Evolutionary conservation across 2,113 vertebrate species (phyloP).

Genomic region (Odobenus rosmarus): DNA sequence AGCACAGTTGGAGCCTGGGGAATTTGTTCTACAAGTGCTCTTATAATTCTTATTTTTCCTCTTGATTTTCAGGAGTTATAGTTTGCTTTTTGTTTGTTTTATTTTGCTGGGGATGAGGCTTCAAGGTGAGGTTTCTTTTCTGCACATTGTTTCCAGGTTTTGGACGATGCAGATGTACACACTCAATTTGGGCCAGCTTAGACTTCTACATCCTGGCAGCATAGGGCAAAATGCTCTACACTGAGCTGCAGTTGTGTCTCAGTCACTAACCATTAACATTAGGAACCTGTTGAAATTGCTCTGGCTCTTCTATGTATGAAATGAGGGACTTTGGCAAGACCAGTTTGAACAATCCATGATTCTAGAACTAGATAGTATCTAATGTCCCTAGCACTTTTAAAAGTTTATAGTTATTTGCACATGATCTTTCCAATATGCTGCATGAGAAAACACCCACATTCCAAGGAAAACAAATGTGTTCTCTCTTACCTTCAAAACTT

Average conservation of each 20-base stretch:
- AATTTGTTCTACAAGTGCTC: background rate
- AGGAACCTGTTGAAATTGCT: background rate
- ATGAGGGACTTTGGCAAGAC: background rate
- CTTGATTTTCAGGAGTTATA: background rate
- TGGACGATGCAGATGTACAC: fast-evolving
- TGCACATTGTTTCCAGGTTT: background rate
- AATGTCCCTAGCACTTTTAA: background rate
- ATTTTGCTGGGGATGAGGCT: background rate
- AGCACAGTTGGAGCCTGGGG: background rate
- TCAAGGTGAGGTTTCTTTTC: background rate
- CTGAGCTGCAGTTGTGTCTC: fast-evolving
- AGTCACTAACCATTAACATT: background rate
- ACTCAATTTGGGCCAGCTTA: background rate
- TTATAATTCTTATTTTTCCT: background rate
- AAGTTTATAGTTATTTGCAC: background rate
- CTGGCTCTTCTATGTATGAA: background rate
- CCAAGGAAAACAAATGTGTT: background rate
- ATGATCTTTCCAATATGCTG: background rate
- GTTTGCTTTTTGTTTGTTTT: background rate
- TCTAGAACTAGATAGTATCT: background rate
- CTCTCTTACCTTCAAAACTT: background rate
- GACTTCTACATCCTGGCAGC: too few relatives aligned
- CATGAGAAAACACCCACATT: background rate
- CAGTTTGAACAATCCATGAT: background rate
- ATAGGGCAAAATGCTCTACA: fast-evolving